Base-by-base conservation (phyloP, 2,888 invertebrate species). In the Lottia scabra region DNA sequence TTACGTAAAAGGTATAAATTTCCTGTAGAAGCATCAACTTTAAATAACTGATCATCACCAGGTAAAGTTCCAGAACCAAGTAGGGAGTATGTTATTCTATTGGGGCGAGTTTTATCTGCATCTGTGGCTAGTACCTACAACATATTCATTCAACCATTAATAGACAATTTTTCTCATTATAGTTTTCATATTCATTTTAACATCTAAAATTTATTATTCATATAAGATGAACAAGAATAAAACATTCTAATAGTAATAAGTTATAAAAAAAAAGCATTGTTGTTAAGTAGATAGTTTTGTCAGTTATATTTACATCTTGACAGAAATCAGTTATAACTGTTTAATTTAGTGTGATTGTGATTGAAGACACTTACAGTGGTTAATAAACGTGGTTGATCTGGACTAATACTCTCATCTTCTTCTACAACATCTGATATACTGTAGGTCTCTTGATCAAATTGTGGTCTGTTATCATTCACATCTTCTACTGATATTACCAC, bases 381-480 rank as follows among this genome's bases (percentile, higher is more conserved):
- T 43, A 76, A 69, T 26, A 71, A 70, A 48, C 69, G 68, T 70
- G 70, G 73, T 19, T 68, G 70, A 16, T 67, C 71, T 26, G 69
- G 68, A 15, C 72, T 63, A n/a, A 70, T 67, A 65, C 63, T 70
- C 63, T n/a, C 30, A 56, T 80, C 79, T 48, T 86, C 84, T 70
- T 86, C 86, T n/a, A 83, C 79, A 10, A 86, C 78, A 68, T 79
- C 66, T 8, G 74, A 68, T 23, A 85, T 81, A 38, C 81, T 75
- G 69, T 84, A 86, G 8, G 83, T 80, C 13, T 76, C 70, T 65
- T 82, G 73, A 91, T 96, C 96, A 91, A 99, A 99, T 83, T 96
- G 96, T 2, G 98, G 98, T 64, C 97, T 96, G 92, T 98, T 98
- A 92, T 99, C 98, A 91, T 98, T 98, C 82, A 98, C 97, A 90